phyloP scores from a whole-genome alignment of 2,888 invertebrate species.

The Geophilus truncorum region DNA sequence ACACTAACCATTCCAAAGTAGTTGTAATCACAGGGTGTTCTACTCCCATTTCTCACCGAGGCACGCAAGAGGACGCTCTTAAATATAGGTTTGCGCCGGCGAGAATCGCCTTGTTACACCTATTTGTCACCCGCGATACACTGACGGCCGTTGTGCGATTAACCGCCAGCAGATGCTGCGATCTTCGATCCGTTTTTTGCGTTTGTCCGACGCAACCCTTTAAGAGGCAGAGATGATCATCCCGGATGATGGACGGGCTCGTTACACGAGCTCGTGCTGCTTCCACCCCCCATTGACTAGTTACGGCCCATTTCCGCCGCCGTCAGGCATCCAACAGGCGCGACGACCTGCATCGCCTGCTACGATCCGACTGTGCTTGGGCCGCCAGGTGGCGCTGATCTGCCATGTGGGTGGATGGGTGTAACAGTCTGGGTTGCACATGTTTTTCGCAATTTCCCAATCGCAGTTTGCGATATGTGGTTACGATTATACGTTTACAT shows the following conservation, averaged over 20 bases:
- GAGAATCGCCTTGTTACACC: not conserved
- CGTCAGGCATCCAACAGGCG: not conserved
- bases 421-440: no score
- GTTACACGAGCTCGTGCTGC: not conserved
- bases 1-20: not conserved
- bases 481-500: no score
- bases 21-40: not conserved
- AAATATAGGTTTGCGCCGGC: not conserved
- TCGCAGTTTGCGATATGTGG: no score
- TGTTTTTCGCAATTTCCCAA: no score
- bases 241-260: not conserved
- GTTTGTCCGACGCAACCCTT: no score
- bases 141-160: no score
- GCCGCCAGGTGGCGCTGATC: not conserved
- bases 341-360: not conserved
- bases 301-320: not conserved
- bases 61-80: not conserved
- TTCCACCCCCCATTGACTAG: not conserved
- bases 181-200: no score
- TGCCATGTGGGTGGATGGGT: no score
- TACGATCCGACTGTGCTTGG: no score
- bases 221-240: no score
- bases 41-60: not conserved
- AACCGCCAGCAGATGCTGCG: no score
- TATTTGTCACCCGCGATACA: not conserved